Conservation (phyloP, 2,888 invertebrate genomes). For the Andrena haemorrhoa region DNA sequence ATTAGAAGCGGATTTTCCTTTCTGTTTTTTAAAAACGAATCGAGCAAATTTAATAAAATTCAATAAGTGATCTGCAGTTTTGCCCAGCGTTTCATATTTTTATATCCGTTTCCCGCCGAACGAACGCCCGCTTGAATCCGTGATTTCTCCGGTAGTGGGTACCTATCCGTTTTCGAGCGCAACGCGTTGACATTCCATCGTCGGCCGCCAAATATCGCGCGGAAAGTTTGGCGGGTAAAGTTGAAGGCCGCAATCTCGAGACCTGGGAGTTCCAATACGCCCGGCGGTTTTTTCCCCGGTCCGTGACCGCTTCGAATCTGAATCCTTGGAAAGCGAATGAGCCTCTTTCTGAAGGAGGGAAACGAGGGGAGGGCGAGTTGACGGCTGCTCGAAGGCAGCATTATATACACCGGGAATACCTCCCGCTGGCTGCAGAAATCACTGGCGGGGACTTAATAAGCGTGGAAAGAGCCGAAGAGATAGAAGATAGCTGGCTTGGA, state of each 20-base stretch:
- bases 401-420: conserved; percentile 72
- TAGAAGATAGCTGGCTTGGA: conserved; percentile 81
- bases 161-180: neutral
- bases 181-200: neutral
- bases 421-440: conserved; percentile 80
- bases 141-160: no score
- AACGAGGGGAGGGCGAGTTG: conserved; percentile 63
- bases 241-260: conserved; percentile 40
- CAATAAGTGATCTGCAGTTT: no score
- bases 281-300: conserved; percentile 30
- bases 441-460: conserved; percentile 83
- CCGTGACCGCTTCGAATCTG: conserved; percentile 51
- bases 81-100: no score
- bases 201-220: neutral
- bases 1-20: no score
- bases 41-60: no score
- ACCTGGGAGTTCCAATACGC: conserved; percentile 50
- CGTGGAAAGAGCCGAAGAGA: conserved; percentile 80
- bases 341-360: conserved; percentile 48
- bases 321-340: conserved; percentile 66
- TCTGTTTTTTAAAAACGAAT: no score
- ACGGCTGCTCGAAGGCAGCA: conserved; percentile 73
- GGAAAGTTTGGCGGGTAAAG: conserved; percentile 34
- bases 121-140: no score
- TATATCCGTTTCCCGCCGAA: no score